These are phyloP conservation scores for Temnothorax longispinosus DNA, from an alignment of 1,140 invertebrate genomes.

Conservation along the genomic window DNA sequence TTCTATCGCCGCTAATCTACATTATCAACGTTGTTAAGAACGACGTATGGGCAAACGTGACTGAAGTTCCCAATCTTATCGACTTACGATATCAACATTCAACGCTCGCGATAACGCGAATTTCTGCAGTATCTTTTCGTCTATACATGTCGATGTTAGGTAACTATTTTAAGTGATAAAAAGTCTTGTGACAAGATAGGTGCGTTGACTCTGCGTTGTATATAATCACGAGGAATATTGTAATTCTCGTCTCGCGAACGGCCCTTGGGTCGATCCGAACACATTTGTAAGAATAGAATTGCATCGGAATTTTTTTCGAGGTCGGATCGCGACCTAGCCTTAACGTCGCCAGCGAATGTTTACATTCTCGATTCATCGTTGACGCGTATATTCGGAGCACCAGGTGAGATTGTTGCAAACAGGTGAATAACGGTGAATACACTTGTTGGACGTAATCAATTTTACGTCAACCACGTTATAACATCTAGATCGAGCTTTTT, in stretches of 20 bases:
- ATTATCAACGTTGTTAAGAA: background rate
- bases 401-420: slow-evolving; percentile 12
- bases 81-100: background rate
- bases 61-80: background rate
- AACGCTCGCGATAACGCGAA: background rate
- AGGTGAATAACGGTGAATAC: slow-evolving; percentile 2
- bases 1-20: background rate
- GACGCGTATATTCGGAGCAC: background rate
- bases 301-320: background rate
- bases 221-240: background rate
- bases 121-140: background rate
- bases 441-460: background rate
- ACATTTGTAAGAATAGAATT: background rate
- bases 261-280: background rate
- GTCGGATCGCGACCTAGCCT: background rate
- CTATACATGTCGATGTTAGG: slow-evolving; percentile 23
- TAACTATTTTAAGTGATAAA: slow-evolving; percentile 3
- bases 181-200: background rate
- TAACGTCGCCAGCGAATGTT: slow-evolving; percentile 1
- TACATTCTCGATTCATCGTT: slow-evolving; percentile 32
- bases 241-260: background rate
- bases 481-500: background rate
- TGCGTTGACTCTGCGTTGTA: background rate
- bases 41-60: background rate
- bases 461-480: background rate